Conservation (phyloP, 2,888 invertebrate genomes). For the Megamerina dolium region DNA sequence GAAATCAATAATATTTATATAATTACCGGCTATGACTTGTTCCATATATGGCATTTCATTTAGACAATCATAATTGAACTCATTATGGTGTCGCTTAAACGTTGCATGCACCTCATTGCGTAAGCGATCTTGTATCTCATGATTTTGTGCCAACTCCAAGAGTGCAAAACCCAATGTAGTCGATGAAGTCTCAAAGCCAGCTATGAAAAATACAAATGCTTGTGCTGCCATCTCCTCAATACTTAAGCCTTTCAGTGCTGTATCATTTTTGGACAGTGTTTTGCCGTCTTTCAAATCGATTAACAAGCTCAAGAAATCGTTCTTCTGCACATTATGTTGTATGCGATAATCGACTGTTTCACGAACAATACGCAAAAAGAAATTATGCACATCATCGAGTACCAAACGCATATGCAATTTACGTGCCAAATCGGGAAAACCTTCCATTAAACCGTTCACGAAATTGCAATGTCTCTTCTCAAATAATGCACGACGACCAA, state of each 20-base stretch:
- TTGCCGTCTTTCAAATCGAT: conserved; percentile 40
- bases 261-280: conserved; percentile 22
- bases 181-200: conserved; percentile 54
- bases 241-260: conserved; percentile 22
- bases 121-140: conserved; percentile 47
- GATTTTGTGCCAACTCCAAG: conserved; percentile 51
- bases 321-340: conserved; percentile 34
- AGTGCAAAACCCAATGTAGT: conserved; percentile 50
- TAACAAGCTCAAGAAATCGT: conserved; percentile 50
- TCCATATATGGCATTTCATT: conserved; percentile 37
- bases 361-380: conserved; percentile 43
- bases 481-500: conserved; percentile 24
- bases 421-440: conserved; percentile 17
- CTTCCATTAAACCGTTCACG: conserved; percentile 11
- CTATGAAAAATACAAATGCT: conserved; percentile 52
- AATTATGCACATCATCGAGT: conserved; percentile 21
- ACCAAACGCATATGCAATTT: conserved; percentile 17
- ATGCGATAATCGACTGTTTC: conserved; percentile 41
- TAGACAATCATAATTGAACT: conserved; percentile 35
- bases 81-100: conserved; percentile 23
- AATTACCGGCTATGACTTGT: conserved; percentile 35
- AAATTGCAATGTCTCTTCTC: conserved; percentile 19
- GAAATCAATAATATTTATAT: conserved; percentile 14
- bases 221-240: conserved; percentile 53
- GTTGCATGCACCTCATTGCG: conserved; percentile 45